Evolutionary conservation across 64 coral and sea anemone genomes (phyloP).

Genomic region (Astreopora myriophthalma): DNA sequence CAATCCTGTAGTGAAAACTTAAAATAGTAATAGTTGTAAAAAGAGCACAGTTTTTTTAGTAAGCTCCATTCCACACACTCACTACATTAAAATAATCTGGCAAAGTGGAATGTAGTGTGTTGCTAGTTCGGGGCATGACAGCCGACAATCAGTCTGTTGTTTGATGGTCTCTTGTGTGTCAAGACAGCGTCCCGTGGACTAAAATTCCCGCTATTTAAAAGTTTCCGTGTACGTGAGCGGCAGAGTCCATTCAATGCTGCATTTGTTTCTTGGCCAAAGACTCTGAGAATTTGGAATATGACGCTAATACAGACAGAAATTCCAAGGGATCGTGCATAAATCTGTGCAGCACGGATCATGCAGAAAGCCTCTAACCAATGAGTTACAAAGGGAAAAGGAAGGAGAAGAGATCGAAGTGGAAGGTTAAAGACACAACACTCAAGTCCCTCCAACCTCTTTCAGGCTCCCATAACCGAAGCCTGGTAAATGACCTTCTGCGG

Average conservation of each 20-base stretch:
- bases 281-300: slow-evolving; percentile 27
- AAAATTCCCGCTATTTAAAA: slow-evolving; percentile 45
- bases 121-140: slow-evolving; percentile 17
- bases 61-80: neutral
- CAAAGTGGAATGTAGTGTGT: slow-evolving; percentile 19
- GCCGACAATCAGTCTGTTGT: slow-evolving; percentile 7
- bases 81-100: slow-evolving; percentile 37
- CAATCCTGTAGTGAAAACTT: slow-evolving; percentile 40
- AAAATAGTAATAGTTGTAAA: slow-evolving; percentile 28
- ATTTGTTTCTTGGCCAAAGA: slow-evolving; percentile 35
- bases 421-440: neutral
- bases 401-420: neutral
- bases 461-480: too few relatives aligned
- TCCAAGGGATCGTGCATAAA: slow-evolving; percentile 1
- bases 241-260: slow-evolving; percentile 16
- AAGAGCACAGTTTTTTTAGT: neutral
- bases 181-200: slow-evolving; percentile 23
- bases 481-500: too few relatives aligned
- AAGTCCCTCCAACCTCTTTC: too few relatives aligned
- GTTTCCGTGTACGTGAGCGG: slow-evolving; percentile 31
- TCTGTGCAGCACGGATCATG: slow-evolving; percentile 40
- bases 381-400: slow-evolving; percentile 49
- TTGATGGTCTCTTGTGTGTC: slow-evolving; percentile 36
- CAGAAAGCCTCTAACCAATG: slow-evolving; percentile 18
- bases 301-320: slow-evolving; percentile 43